Base-by-base conservation (phyloP, 2,797 vertebrate genomes). In the Pangasius larnaudii region DNA sequence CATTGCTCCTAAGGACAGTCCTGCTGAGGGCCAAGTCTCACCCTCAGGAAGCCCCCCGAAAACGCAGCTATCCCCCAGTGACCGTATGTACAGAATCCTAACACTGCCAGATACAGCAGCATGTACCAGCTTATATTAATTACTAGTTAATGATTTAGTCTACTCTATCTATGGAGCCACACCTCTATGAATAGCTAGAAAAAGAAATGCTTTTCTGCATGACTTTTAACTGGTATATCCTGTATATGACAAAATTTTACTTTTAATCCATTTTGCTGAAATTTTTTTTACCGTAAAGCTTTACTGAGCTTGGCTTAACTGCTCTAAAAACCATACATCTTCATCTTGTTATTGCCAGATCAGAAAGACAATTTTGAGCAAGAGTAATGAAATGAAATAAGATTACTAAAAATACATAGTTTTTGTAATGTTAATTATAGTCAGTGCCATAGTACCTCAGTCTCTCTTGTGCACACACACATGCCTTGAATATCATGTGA, bases 1-100 rank as follows among this genome's bases (percentile, higher is more conserved):
- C 5, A 96, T 98, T 74, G 96, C 96, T 72, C 96, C 96, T 92
- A 98, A 96, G 95, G 98, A 98, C 91, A 95, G 96, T 0, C 91
- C 96, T 83, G 95, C 95, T 87, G 97, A 98, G 91, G 98, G 98
- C 92, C 94, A 96, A 89, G 90, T 91, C 78, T 95, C 95, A 0
- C 96, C 95, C 27, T 92, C 95, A 89, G 91, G 93, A 93, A 95
- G 92, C 71, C 92, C 94, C 78, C 91, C 78, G 59, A 96, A 95
- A 88, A 94, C 92, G 88, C 95, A 96, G 86, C 94, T 96, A 71
- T 96, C 95, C 80, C 96, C 96, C 19, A 95, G 93, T 90, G 95
- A 96, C 91, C 94, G 95, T 96, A 95, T n/a, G 86, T 89, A 89
- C 88, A 75, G 3, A 16, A 84, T 91, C 88, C 75, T 13, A 39